Percentiles rank a stretch among this genome's conserved stretches.
These are phyloP conservation scores for Fregetta grallaria DNA, from an alignment of 2,113 vertebrate species.

Conservation along the genomic window DNA sequence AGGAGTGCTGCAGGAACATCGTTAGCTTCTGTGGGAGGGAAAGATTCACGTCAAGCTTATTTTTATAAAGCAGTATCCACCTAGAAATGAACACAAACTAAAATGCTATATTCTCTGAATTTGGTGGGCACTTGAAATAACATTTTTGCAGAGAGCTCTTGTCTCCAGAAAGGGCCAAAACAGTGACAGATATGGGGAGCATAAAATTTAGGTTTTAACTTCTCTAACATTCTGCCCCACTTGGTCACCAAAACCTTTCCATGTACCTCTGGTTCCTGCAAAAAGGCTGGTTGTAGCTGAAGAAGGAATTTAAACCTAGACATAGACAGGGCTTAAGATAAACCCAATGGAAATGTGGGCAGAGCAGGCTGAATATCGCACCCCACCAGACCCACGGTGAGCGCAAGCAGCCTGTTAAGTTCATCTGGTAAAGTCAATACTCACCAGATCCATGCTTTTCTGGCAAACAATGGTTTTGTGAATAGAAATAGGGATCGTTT, in stretches of 20 bases:
- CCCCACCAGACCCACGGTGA: background rate
- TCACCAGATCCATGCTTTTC: background rate
- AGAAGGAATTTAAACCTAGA: background rate
- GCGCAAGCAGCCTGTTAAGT: background rate
- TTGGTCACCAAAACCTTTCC: background rate
- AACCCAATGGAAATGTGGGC: background rate
- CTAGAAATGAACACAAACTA: slow-evolving; percentile 22
- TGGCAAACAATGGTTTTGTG: background rate
- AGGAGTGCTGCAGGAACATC: background rate
- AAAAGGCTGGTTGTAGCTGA: background rate
- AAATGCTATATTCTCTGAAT: background rate
- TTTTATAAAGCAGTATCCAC: slow-evolving; percentile 42
- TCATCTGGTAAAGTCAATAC: background rate
- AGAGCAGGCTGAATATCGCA: background rate
- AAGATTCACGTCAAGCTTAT: slow-evolving; percentile 28
- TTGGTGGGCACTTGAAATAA: background rate
- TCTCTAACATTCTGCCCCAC: background rate
- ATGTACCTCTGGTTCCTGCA: background rate
- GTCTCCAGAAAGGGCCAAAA: background rate
- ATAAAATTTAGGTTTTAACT: background rate
- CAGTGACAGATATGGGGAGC: background rate
- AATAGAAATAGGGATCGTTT: background rate
- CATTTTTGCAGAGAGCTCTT: background rate
- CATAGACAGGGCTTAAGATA: background rate
- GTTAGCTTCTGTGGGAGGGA: slow-evolving; percentile 30